phyloP scores from a whole-genome alignment of 2,113 vertebrate genomes.

The Callionymus lyra region DNA sequence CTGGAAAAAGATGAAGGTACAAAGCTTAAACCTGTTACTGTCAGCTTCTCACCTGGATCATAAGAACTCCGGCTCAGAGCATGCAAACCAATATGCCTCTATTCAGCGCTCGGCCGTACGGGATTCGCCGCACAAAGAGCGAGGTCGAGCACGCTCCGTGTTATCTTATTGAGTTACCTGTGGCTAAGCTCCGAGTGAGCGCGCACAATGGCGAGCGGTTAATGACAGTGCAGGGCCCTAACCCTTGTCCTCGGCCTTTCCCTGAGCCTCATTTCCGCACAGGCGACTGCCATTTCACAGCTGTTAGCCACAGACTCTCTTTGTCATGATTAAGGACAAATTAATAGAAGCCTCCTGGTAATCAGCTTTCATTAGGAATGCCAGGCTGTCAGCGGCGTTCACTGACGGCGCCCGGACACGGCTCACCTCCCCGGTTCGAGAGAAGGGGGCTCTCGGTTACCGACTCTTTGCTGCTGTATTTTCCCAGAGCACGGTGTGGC shows the following conservation, averaged over 20 bases:
- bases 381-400: conserved; percentile 56
- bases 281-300: conserved; percentile 71
- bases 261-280: conserved; percentile 66
- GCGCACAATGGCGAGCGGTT: conserved; percentile 60
- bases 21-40: conserved; percentile 65
- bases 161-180: conserved; percentile 68
- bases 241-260: conserved; percentile 57
- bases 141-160: conserved; percentile 45
- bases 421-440: conserved; percentile 45
- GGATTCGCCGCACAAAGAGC: conserved; percentile 55
- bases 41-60: conserved; percentile 72
- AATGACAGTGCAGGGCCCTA: conserved; percentile 59
- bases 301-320: conserved; percentile 72
- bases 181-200: conserved; percentile 59
- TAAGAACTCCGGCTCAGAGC: conserved; percentile 47
- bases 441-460: conserved; percentile 30
- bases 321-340: conserved; percentile 69
- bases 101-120: conserved; percentile 46
- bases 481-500: conserved; percentile 47
- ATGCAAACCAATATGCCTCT: conserved; percentile 62
- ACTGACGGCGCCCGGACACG: conserved; percentile 40
- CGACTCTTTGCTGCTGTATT: conserved; percentile 43
- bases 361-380: conserved; percentile 75
- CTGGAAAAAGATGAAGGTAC: conserved; percentile 52
- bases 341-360: conserved; percentile 75